phyloP scores from a whole-genome alignment of 2,888 invertebrate genomes.

The Celastrina argiolus region DNA sequence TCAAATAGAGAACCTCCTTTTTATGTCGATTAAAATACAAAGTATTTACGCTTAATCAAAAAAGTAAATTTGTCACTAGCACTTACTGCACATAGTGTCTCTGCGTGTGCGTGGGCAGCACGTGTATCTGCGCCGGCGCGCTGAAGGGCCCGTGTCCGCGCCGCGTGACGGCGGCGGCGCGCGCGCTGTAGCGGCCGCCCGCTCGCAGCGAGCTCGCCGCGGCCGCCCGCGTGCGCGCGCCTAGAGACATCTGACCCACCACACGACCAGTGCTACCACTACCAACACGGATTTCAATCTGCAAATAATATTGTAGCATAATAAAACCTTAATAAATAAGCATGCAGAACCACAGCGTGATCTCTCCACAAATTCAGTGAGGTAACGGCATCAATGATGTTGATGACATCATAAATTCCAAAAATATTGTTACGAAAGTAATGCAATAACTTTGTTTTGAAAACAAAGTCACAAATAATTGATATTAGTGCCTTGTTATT shows the following conservation, averaged over 20 bases:
- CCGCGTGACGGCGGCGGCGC: conserved; percentile 92
- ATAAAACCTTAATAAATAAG: neutral
- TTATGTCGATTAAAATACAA: too few relatives aligned
- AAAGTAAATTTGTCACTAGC: neutral
- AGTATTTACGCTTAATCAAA: neutral
- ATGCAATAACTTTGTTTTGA: neutral
- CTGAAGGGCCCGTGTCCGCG: conserved; percentile 94
- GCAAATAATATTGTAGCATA: neutral
- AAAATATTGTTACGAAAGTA: too few relatives aligned
- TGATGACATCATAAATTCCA: too few relatives aligned
- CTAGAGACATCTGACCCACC: conserved; percentile 90
- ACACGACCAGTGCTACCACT: conserved; percentile 60
- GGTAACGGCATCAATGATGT: too few relatives aligned
- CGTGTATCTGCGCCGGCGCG: conserved; percentile 83
- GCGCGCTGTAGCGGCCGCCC: conserved; percentile 91
- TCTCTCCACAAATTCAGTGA: too few relatives aligned
- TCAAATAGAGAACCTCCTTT: too few relatives aligned
- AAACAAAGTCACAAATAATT: neutral
- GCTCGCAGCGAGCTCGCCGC: conserved; percentile 92
- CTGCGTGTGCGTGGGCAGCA: conserved; percentile 79
- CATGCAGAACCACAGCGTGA: too few relatives aligned
- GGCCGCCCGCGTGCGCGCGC: conserved; percentile 92
- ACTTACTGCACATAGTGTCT: conserved; percentile 71
- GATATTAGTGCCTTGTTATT: neutral
- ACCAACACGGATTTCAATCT: conserved; percentile 68